Base-by-base conservation (phyloP, 2,888 invertebrate genomes). In the Tetanocera ferruginea region DNA sequence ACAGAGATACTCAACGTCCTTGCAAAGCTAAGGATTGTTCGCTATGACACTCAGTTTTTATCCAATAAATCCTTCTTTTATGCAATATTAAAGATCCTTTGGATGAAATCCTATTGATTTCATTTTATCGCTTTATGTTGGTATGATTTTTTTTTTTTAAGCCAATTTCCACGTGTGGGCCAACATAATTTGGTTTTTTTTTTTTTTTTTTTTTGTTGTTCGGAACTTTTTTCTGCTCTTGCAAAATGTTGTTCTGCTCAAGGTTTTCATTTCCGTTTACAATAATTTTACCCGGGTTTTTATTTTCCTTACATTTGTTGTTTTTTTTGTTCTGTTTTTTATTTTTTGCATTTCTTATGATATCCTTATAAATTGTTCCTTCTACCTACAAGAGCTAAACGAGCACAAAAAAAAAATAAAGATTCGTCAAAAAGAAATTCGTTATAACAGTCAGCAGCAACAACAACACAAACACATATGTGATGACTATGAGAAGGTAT, bases 211-310 rank as follows among this genome's bases (percentile, higher is more conserved):
- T 17, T 23, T 28, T 66, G 70, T 52, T 70, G 4, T 28, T 51
- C n/a, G 14, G 69, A 11, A 14, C 5, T 25, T 28, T 60, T 60
- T n/a, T n/a, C n/a, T 70, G 25, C 19, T 43, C 43, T 34, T 34
- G 25, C 78, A 23, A 60, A 25, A 70, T 66, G 52, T n/a, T 25
- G 25, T 55, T 49, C 23, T 55, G 51, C 75, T 51, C 57, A 64
- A 81, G 81, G 82, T 84, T 86, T 86, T 87, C 86, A 86, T 87
- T 86, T 87, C 87, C 87, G 84, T 82, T 83, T 85, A 84, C 85
- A 84, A 25, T 55, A 37, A 55, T 67, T 76, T 51, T 67, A 51
- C n/a, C 62, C 49, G 62, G 74, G 51, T 49, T 49, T 28, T 64
- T 74, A 31, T 34, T 60, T 62, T 43, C 6, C 72, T 55, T 57